Percentiles rank a stretch among this genome's conserved stretches.
phyloP scores from a whole-genome alignment of 2,113 vertebrate species.

The Bos taurus region DNA sequence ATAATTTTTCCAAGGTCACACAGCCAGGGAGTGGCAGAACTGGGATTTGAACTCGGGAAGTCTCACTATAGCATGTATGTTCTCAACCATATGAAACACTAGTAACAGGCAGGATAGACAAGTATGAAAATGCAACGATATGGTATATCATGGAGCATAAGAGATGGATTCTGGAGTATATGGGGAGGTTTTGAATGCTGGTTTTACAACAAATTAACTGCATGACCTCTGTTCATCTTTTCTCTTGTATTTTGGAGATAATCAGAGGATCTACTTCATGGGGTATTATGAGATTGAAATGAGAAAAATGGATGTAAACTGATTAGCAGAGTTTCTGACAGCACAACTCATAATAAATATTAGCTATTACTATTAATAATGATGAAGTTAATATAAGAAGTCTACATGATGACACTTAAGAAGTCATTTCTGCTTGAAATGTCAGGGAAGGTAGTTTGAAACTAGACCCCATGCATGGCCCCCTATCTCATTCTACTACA shows the following conservation, averaged over 20 bases:
- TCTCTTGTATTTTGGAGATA: not conserved
- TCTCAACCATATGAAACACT: not conserved
- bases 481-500: not conserved
- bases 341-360: not conserved
- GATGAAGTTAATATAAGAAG: not conserved
- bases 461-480: not conserved
- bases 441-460: not conserved
- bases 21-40: not conserved
- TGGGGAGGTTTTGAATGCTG: not conserved
- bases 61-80: not conserved
- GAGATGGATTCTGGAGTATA: not conserved
- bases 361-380: not conserved
- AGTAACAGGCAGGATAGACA: not conserved
- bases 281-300: not conserved
- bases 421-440: not conserved
- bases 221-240: not conserved
- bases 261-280: not conserved
- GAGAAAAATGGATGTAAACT: not conserved
- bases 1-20: not conserved
- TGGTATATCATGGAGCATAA: not conserved
- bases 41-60: not conserved
- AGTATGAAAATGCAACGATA: not conserved
- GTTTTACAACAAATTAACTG: not conserved
- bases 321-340: not conserved
- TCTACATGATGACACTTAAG: not conserved